Evolutionary conservation across 2,888 invertebrate species (phyloP), one percentile per base, ranked within the genome.

Genomic region (Chromoteleia sp.): DNA sequence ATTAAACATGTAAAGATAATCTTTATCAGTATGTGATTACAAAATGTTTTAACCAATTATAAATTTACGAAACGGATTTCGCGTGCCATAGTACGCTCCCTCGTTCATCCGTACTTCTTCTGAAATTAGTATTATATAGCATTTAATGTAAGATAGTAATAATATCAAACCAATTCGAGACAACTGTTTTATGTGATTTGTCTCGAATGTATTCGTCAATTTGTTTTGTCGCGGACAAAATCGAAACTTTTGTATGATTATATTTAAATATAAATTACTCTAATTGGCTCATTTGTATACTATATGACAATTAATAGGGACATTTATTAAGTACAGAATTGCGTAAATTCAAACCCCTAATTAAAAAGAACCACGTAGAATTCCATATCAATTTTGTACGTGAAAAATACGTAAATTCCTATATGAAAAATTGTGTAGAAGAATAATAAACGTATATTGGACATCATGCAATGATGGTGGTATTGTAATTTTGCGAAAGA

Each of bases 61-160:
- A 21, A 48, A 45, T 48, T 48, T 41, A 54, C 17, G 36, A 56
- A 19, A 59, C 58, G 58, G 70, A 70, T 36, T 58, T 70, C 15
- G 58, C 70, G 70, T 70, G 70, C 70, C 70, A 70, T 70, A 70
- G 70, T 48, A 12, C 67, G 58, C 70, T 33, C 56, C 29, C 70
- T 59, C 36, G 25, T 70, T 70, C 39, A 70, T 70, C 68, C 56
- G 68, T 43, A 58, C 21, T 70, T 58, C 58, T 70, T 58, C 48
- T 25, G 19, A 33, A 36, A 58, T 58, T 33, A 59, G 48, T 70
- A 70, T 70, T 58, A 58, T 5, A 19, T 36, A 43, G 43, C 7
- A 39, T 58, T 33, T 36, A 59, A 70, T 25, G 30, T 70, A 59
- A 67, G 52, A 52, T 52, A 39, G 39, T 19, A 25, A 43, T 12